Base-by-base conservation (phyloP, 1,140 invertebrate species). In the Bradysia coprophila region DNA sequence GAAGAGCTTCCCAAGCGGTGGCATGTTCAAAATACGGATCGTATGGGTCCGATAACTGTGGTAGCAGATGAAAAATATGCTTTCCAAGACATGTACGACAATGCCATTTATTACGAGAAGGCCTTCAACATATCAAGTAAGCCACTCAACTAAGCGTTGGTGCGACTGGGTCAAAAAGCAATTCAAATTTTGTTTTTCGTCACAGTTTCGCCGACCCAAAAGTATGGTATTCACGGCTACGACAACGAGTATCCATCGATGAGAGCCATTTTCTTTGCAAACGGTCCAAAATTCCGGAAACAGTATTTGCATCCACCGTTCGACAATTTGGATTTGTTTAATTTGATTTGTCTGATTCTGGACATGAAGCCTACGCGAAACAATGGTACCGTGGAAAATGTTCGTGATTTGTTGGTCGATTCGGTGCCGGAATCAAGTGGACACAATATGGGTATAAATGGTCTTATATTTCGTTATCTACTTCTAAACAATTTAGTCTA, bases 211-310 rank as follows among this genome's bases (percentile, higher is more conserved):
- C 9, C n/a, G 4, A n/a, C 13, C 10, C n/a, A 13, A 8, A 39
- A 39, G 16, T 39, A 22, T 21, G 38, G 38, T n/a, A 16, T 39
- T 22, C 38, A 39, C 23, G 38, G 38, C 3, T 39, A 39, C 23
- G 38, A 39, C 21, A 39, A 39, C n/a, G n/a, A 10, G 11, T 9
- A 22, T 22, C 38, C 38, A 22, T 9, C 10, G 8, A 39, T 39
- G 38, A 13, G 23, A 6, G 21, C 38, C 10, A 39, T 39, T 22
- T 39, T 39, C 19, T 18, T 22, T 13, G 38, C 38, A 4, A 21
- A 39, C 13, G 38, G 38, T 4, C 38, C 38, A 39, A 4, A n/a
- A 23, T 22, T 39, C 23, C 11, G 10, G 19, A 23, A 39, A 16
- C 19, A 16, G 2, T 11, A 39, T 21, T 15, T 11, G 2, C 9